phyloP scores from a whole-genome alignment of 2,113 vertebrate species.

The Thunnus maccoyii region DNA sequence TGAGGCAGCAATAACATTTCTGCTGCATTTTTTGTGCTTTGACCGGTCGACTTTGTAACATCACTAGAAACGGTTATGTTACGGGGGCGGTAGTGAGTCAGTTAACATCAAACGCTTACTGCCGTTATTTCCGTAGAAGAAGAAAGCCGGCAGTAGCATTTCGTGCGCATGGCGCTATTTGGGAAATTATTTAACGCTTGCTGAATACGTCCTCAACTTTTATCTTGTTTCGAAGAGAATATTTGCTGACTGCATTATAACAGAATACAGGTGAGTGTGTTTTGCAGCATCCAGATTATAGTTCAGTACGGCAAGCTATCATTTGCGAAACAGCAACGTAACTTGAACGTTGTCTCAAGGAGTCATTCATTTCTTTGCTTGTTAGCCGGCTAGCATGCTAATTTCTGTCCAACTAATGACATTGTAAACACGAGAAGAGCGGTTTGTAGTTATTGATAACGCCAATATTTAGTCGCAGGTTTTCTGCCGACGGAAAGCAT shows the following conservation, averaged over 20 bases:
- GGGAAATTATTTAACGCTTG: constrained; percentile 24
- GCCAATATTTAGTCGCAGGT: accelerated
- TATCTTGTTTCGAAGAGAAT: neutral
- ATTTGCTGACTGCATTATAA: neutral
- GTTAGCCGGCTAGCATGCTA: constrained; percentile 64
- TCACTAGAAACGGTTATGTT: too few species aligned
- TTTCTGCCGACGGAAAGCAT: neutral
- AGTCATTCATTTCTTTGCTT: constrained; percentile 64
- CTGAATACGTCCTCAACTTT: neutral
- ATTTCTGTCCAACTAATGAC: accelerated
- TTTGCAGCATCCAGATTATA: accelerated
- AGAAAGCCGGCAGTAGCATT: constrained; percentile 51
- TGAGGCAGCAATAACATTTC: too few species aligned
- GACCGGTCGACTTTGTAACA: too few species aligned
- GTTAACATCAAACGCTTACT: accelerated
- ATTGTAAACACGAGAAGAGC: accelerated
- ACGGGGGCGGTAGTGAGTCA: constrained; percentile 16
- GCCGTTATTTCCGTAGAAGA: neutral
- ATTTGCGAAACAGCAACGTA: constrained; percentile 52
- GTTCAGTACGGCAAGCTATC: accelerated
- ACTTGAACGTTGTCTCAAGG: constrained; percentile 54
- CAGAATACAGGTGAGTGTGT: constrained; percentile 44
- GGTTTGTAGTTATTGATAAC: accelerated
- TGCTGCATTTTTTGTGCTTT: too few species aligned
- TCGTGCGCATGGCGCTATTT: constrained; percentile 73